Evolutionary conservation across 2,797 vertebrate species (phyloP).

Genomic region (Arctocebus calabarensis): DNA sequence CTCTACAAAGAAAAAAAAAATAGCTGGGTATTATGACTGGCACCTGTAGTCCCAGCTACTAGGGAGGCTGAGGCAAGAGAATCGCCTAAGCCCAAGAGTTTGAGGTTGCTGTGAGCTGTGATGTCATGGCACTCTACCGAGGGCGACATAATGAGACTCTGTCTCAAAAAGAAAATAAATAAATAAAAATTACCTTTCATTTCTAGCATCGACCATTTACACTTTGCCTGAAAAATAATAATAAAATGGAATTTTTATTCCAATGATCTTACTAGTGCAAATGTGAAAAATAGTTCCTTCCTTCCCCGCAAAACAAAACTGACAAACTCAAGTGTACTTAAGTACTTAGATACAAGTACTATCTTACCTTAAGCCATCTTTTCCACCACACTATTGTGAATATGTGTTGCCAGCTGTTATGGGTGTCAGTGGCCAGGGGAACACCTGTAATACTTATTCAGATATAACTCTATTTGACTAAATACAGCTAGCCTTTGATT

Average conservation of each 20-base stretch:
- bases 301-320: background rate
- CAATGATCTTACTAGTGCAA: background rate
- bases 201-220: constrained; percentile 4
- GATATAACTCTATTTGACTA: background rate
- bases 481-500: constrained; percentile 24
- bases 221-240: constrained; percentile 22
- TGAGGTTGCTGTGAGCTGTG: too few species aligned
- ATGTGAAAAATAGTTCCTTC: constrained; percentile 13
- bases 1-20: too few species aligned
- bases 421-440: background rate
- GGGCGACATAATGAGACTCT: too few species aligned
- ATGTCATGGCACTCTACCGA: too few species aligned
- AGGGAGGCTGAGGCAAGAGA: too few species aligned
- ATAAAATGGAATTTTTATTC: constrained; percentile 36
- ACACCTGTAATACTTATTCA: background rate
- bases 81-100: too few species aligned
- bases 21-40: too few species aligned
- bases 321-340: background rate
- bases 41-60: too few species aligned
- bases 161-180: too few species aligned
- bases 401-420: background rate
- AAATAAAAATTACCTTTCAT: constrained; percentile 32
- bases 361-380: background rate
- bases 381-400: background rate
- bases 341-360: background rate